Base-by-base conservation (phyloP, 92 coral and sea anemone species). In the Scolanthus callimorphus region DNA sequence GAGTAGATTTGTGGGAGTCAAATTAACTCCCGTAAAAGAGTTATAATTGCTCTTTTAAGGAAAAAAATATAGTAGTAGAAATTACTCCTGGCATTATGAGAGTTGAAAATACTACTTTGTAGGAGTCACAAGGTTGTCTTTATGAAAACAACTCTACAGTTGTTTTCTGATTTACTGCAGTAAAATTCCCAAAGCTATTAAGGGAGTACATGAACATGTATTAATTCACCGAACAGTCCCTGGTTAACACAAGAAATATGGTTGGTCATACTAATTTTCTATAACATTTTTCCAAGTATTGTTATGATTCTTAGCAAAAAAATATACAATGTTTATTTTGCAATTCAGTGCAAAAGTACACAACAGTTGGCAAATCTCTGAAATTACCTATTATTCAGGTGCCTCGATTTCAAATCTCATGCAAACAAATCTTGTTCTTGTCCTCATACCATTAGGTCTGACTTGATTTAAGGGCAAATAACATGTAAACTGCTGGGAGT, bases 401-500 rank as follows among this genome's bases (percentile, higher is more conserved):
- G 72, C 20, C 20, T 78, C 79, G 61, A 78, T 60, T 45, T 71
- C 85, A 63, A 39, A 78, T 51, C 79, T 63, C 29, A 55, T 47
- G 49, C 85, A 70, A 17, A 78, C 80, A 63, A 28, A 64, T 48
- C 60, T 71, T 62, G 50, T 48, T 48, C 21, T 38, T 51, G 70
- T 60, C 65, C 71, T 56, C 21, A 49, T 22, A 28, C 86, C 74
- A 17, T 37, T 62, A 39, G 86, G 80, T 55, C 37, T 79, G 27
- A 79, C 56, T 50, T 54, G 60, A 63, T 72, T 64, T 27, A 72
- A 30, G 50, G 80, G 86, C 50, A 79, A 37, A 65, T 72, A 61
- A 68, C 65, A 70, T 31, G 86, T 57, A 63, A 79, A 73, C 29
- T 72, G 73, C 34, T 57, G 43, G 17, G 66, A 37, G 59, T 63